phyloP scores from a whole-genome alignment of 2,888 invertebrate genomes.

The Zootermopsis nevadensis region DNA sequence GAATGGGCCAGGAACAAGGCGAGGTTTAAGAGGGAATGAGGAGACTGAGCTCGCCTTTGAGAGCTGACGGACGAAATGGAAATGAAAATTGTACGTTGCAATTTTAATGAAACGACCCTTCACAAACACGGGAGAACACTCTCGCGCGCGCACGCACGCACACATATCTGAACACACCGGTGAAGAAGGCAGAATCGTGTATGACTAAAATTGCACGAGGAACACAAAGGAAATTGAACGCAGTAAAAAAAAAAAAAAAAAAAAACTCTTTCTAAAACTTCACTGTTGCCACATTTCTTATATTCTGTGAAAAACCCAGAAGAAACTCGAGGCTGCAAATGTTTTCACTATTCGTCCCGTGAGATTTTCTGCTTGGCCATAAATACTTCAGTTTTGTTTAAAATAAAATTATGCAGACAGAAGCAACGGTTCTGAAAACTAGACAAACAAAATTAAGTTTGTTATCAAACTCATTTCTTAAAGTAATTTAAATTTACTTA shows the following conservation, averaged over 20 bases:
- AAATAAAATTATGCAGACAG: no score
- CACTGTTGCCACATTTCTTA: background rate
- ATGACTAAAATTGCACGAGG: background rate
- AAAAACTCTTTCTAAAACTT: background rate
- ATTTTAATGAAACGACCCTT: slow-evolving; percentile 1
- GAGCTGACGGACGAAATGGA: slow-evolving; percentile 19
- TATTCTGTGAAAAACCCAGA: background rate
- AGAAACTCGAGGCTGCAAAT: background rate
- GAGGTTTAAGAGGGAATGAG: background rate
- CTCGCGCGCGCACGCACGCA: background rate
- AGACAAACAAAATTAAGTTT: no score
- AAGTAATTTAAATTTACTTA: no score
- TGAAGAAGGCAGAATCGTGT: background rate
- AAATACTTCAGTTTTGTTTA: no score
- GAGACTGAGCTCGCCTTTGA: slow-evolving; percentile 2
- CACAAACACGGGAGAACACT: background rate
- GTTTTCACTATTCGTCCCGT: background rate
- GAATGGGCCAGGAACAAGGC: background rate
- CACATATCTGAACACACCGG: background rate
- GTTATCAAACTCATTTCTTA: no score
- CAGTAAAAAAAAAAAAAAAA: background rate
- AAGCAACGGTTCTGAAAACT: no score
- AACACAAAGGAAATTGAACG: slow-evolving; percentile 2
- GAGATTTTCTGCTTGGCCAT: no score
- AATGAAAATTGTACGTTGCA: slow-evolving; percentile 24